Conservation (phyloP, 1,140 invertebrate genomes). For the Panagrolaimus sp. region DNA sequence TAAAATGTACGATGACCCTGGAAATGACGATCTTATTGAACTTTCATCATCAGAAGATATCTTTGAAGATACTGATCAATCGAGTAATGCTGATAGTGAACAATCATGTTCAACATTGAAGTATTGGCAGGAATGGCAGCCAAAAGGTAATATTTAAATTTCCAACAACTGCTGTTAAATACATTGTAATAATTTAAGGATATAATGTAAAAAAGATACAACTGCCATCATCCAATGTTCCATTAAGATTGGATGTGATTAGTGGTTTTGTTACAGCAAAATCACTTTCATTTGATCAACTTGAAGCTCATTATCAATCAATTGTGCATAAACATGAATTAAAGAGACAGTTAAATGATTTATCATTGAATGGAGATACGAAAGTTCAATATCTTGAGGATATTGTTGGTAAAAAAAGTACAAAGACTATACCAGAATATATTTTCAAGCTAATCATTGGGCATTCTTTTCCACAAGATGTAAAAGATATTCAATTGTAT, state of each 20-base stretch:
- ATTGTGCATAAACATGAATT: neutral
- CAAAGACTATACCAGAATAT: slow-evolving; percentile 78
- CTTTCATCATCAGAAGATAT: neutral
- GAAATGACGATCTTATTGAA: neutral
- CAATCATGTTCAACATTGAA: neutral
- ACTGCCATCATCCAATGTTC: neutral
- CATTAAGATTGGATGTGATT: neutral
- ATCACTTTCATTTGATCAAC: slow-evolving; percentile 3
- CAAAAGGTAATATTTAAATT: neutral
- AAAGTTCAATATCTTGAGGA: neutral
- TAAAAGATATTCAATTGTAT: slow-evolving; percentile 94
- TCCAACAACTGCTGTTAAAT: neutral
- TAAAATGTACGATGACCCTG: too few species aligned
- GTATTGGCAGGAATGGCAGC: slow-evolving; percentile 1
- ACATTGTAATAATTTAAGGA: neutral
- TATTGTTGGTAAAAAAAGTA: neutral
- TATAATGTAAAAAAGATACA: neutral
- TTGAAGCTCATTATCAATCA: neutral
- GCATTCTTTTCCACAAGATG: slow-evolving; percentile 96
- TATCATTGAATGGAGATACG: neutral
- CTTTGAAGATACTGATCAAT: slow-evolving; percentile 7
- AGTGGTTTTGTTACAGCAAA: neutral
- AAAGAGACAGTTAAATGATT: neutral
- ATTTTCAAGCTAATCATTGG: slow-evolving; percentile 91
- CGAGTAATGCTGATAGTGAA: slow-evolving; percentile 1